phyloP scores from a whole-genome alignment of 2,888 invertebrate species.

The Phlogophora meticulosa region DNA sequence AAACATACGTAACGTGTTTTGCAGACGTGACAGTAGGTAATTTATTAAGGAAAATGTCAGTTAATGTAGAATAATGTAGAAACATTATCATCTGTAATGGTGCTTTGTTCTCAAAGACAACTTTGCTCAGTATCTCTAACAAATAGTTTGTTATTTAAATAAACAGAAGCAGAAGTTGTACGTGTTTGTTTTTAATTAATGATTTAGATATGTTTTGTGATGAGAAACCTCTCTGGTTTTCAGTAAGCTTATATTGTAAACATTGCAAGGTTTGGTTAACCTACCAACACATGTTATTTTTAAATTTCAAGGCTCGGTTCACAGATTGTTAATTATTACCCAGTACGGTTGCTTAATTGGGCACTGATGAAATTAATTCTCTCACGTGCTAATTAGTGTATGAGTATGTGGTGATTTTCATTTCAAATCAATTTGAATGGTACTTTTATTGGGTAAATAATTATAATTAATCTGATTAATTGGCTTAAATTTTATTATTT shows the following conservation, averaged over 20 bases:
- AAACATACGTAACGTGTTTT: conserved; percentile 5
- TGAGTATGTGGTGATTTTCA: no score
- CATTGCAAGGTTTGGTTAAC: neutral
- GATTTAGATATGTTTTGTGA: neutral
- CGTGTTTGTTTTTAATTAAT: conserved; percentile 29
- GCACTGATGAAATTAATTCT: no score
- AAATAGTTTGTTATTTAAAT: neutral
- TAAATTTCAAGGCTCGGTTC: neutral
- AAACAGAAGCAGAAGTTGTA: neutral
- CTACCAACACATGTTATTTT: neutral
- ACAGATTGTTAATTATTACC: neutral
- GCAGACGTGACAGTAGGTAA: neutral
- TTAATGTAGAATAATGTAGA: conserved; percentile 1
- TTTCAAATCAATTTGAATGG: no score
- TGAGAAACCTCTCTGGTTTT: neutral
- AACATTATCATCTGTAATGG: neutral
- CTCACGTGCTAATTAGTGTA: no score
- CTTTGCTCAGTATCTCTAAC: neutral
- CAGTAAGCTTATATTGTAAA: conserved; percentile 6
- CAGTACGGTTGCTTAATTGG: neutral
- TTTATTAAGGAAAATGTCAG: conserved; percentile 11
- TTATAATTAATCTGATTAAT: no score
- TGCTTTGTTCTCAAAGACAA: neutral
- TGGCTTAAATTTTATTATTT: no score
- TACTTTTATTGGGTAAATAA: no score